Conservation (phyloP, 1,140 invertebrate species). For the Bombus huntii region DNA sequence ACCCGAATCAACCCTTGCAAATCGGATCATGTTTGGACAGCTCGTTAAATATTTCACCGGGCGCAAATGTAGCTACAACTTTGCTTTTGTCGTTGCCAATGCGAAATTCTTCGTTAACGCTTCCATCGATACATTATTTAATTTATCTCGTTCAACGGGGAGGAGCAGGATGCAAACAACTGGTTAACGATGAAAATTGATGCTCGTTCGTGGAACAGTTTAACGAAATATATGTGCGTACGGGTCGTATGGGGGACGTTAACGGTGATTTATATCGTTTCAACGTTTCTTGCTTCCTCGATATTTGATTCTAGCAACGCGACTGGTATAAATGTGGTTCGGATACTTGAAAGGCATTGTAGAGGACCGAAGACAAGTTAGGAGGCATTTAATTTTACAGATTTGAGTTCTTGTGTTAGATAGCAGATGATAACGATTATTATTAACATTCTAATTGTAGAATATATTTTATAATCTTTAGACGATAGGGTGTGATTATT, state of each 20-base stretch:
- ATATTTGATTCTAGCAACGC: background rate
- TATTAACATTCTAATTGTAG: no score
- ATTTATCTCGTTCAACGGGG: constrained; percentile 1
- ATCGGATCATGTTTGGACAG: constrained; percentile 7
- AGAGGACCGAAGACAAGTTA: background rate
- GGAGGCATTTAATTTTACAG: no score
- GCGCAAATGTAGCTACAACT: background rate
- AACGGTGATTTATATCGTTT: background rate
- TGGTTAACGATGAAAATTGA: constrained; percentile 16
- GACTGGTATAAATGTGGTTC: background rate
- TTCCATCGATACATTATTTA: constrained; percentile 2
- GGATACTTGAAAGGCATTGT: background rate
- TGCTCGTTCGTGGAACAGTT: background rate
- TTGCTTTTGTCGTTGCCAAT: background rate
- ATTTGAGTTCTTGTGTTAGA: no score
- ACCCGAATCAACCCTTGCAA: background rate
- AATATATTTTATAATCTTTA: no score
- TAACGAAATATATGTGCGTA: background rate
- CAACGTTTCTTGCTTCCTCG: background rate
- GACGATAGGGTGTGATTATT: no score
- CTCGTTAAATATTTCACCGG: constrained; percentile 29
- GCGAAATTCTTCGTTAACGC: constrained; percentile 14
- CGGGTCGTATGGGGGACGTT: background rate
- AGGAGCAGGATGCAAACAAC: background rate
- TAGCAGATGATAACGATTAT: no score